Base-by-base conservation (phyloP, 1,140 invertebrate genomes). In the Drosophila ironensis region DNA sequence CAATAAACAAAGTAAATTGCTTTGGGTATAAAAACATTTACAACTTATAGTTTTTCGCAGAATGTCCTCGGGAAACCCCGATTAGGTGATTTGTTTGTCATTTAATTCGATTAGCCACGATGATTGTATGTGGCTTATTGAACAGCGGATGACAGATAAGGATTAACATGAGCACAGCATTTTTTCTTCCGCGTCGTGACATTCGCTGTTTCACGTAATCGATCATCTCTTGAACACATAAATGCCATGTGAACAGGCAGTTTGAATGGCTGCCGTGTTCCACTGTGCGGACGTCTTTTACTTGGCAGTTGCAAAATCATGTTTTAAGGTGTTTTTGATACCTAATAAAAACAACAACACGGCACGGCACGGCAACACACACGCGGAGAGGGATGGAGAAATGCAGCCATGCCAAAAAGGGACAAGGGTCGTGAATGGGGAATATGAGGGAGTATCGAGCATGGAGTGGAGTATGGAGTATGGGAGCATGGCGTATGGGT, bases 271-370 rank as follows among this genome's bases (percentile, higher is more conserved):
- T 5, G 30, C 20, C 25, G 60, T 46, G 40, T 37, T 41, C 70
- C 78, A 84, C 59, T 84, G 78, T 82, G 40, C 74, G 22, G 37
- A 53, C 57, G 28, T 16, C 38, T 57, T 64, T 50, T 40, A n/a
- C 80, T 56, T 70, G 67, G 75, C 75, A 67, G 80, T 86, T 86
- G 80, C 80, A 80, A 86, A 86, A 86, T 86, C 81, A 86, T 86
- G 80, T 86, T 86, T 86, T 80, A 75, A 86, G 80, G 80, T 86
- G 81, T 86, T 86, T 86, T 86, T 86, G 80, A 86, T 86, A 86
- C 80, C 80, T 86, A 86, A 86, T 86, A 86, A 86, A 84, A 86
- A 84, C 80, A 84, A 84, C 78, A 84, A 84, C 80, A 69, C 78
- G 45, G 33, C 42, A 11, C 27, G 22, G 67, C 47, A 54, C 7